Conservation (phyloP, 2,797 vertebrate genomes). For the Pogonophryne albipinna region DNA sequence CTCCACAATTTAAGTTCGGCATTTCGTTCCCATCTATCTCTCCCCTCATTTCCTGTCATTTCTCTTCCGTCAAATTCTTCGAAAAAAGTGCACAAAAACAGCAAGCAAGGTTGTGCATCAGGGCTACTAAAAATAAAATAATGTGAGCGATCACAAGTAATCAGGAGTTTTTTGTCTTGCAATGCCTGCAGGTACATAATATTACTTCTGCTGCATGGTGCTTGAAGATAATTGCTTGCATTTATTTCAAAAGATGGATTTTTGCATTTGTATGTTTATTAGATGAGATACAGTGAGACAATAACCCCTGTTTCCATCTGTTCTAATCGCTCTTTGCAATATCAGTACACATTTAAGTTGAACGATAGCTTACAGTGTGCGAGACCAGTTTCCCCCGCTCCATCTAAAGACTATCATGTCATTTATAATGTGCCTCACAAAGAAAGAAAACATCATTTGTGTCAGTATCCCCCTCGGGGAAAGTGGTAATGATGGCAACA, state of each 20-base stretch:
- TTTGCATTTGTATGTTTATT: conserved; percentile 30
- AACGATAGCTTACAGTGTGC: conserved; percentile 35
- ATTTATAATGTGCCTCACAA: conserved; percentile 43
- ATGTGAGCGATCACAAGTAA: conserved; percentile 1
- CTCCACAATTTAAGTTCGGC: not conserved
- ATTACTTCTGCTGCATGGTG: conserved; percentile 8
- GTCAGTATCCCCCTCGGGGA: conserved; percentile 57
- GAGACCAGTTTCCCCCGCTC: not conserved
- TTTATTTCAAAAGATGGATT: conserved; percentile 31
- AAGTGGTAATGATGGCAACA: conserved; percentile 61
- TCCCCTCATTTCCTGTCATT: not conserved
- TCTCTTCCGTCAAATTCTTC: too few species aligned
- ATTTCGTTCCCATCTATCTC: not conserved
- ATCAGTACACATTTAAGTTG: conserved; percentile 29
- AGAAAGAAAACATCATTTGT: conserved; percentile 55
- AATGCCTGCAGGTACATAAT: conserved; percentile 14
- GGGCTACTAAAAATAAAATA: not conserved
- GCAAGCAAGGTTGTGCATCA: not conserved
- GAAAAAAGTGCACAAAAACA: conserved; percentile 1
- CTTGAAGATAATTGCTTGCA: conserved; percentile 21
- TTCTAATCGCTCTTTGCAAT: conserved; percentile 19
- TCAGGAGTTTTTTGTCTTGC: not conserved
- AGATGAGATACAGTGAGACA: conserved; percentile 20
- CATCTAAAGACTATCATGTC: conserved; percentile 42
- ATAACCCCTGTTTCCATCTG: conserved; percentile 26